Conservation (phyloP, 2,888 invertebrate genomes). For the Pachycephus smyrnensis region DNA sequence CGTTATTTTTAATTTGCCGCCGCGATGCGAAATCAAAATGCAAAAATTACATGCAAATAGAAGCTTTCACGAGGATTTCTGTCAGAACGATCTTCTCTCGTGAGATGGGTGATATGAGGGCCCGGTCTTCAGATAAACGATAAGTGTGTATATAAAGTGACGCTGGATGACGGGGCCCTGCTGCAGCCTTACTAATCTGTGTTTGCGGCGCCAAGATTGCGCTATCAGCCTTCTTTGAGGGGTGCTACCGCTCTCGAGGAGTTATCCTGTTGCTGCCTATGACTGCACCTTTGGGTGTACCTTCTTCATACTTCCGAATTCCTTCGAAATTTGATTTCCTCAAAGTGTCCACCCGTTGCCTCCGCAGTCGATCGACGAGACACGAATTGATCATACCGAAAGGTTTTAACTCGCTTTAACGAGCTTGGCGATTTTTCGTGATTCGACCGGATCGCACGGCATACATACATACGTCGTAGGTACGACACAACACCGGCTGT, state of each 20-base stretch:
- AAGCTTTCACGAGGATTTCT: not conserved
- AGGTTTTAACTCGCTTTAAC: not conserved
- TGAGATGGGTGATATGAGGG: not conserved
- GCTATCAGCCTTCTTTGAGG: slow-evolving; percentile 12
- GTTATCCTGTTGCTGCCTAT: not conserved
- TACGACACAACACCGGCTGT: not conserved
- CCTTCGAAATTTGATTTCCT: not conserved
- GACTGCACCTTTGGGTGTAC: not conserved
- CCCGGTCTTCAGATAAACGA: not conserved
- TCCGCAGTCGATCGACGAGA: not conserved
- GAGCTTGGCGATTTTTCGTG: not conserved
- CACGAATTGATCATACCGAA: not conserved
- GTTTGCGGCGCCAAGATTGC: slow-evolving; percentile 28
- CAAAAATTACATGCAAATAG: slow-evolving; percentile 26
- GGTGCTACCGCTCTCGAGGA: not conserved
- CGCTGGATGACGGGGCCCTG: slow-evolving; percentile 16
- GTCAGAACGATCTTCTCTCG: not conserved
- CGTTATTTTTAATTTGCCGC: slow-evolving; percentile 31
- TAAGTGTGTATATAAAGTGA: not conserved
- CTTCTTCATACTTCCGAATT: not conserved
- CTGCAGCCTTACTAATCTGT: slow-evolving; percentile 22
- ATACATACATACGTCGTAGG: not conserved
- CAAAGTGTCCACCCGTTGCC: not conserved
- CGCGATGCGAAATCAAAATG: slow-evolving; percentile 32
- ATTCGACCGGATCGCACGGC: not conserved